A percentile compares a stretch with the other conserved stretches of the same genome.
Conservation (phyloP, 1,140 invertebrate genomes). For the Sipha flava region DNA sequence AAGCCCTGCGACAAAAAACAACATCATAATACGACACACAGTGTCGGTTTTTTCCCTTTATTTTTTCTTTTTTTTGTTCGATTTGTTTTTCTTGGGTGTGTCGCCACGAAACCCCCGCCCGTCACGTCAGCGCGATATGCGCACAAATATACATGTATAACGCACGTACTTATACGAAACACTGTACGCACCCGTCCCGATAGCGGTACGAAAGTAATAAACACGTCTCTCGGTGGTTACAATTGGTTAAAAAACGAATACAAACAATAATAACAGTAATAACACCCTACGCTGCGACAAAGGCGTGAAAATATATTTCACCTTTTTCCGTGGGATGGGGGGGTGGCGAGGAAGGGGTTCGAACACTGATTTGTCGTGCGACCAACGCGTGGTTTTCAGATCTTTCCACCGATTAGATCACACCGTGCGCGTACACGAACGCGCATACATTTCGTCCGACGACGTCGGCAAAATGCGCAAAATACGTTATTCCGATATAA, state of each 20-base stretch:
- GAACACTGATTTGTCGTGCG: not conserved
- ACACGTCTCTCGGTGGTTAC: not conserved
- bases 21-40: too few species aligned
- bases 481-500: too few species aligned
- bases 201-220: not conserved
- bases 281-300: not conserved
- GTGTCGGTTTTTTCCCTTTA: too few species aligned
- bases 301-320: not conserved
- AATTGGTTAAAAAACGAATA: not conserved
- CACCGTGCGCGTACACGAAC: too few species aligned
- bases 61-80: not conserved
- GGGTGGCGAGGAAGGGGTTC: not conserved
- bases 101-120: not conserved
- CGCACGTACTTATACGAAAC: too few species aligned
- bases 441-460: too few species aligned
- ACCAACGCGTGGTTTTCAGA: not conserved
- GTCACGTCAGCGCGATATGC: too few species aligned
- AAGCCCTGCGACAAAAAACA: too few species aligned
- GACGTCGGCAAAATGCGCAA: too few species aligned
- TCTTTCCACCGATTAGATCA: not conserved
- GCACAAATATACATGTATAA: too few species aligned
- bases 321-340: not conserved
- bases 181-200: too few species aligned
- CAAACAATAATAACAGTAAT: too few species aligned
- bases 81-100: conserved; percentile 9